phyloP scores from a whole-genome alignment of 2,797 vertebrate genomes.

The Capromys pilorides region DNA sequence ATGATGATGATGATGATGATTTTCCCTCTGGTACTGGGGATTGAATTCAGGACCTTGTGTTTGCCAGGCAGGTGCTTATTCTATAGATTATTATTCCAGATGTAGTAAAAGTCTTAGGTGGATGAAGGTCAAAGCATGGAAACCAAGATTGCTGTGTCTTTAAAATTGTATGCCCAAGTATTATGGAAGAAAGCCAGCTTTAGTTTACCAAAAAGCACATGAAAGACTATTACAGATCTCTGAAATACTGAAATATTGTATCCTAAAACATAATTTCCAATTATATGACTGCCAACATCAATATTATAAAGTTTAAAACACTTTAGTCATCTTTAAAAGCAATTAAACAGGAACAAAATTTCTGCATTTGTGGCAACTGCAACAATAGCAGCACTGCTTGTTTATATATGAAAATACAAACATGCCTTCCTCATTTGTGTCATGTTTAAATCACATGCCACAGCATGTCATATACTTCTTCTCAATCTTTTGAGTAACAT shows the following conservation, averaged over 20 bases:
- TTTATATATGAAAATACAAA: not conserved
- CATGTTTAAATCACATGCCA: conserved; percentile 36
- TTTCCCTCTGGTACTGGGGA: too few relatives aligned
- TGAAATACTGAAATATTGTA: not conserved
- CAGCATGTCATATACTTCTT: not conserved
- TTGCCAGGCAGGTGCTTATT: too few relatives aligned
- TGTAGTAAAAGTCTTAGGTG: not conserved
- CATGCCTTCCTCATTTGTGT: conserved; percentile 7
- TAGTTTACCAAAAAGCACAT: conserved; percentile 29
- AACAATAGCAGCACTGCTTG: conserved; percentile 16
- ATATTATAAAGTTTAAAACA: not conserved
- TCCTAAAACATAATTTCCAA: conserved; percentile 44
- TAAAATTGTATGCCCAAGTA: not conserved
- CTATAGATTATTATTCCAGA: not conserved
- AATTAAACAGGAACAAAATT: conserved; percentile 33
- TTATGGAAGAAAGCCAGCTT: conserved; percentile 47
- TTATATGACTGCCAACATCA: not conserved
- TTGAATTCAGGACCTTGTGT: too few relatives aligned
- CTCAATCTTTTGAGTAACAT: not conserved
- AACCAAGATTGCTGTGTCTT: conserved; percentile 18
- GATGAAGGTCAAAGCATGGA: not conserved
- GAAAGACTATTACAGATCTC: not conserved
- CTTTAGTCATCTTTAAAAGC: not conserved
- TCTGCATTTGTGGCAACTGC: conserved; percentile 27
- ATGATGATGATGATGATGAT: too few relatives aligned